A percentile compares a stretch with the other conserved stretches of the same genome.
Evolutionary conservation across 1,140 invertebrate species (phyloP).

Genomic region (Formica exsecta): DNA sequence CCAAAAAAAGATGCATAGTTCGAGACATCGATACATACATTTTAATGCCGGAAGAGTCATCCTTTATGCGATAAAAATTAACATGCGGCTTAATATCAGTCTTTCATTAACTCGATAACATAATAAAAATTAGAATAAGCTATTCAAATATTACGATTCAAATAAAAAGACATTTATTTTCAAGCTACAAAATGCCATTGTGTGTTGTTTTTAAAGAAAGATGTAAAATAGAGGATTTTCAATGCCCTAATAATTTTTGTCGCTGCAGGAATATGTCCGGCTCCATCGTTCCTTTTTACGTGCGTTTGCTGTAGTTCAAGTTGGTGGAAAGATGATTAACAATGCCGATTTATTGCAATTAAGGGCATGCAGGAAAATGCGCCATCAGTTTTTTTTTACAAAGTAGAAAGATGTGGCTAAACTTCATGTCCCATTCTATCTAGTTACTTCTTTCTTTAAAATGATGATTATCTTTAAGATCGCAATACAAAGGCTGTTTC

Average conservation of each 20-base stretch:
- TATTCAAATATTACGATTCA: neutral
- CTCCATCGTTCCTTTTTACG: constrained; percentile 46
- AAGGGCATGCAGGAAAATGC: neutral
- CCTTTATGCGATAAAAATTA: constrained; percentile 43
- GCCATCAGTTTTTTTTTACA: neutral
- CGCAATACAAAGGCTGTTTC: neutral
- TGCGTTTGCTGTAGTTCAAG: constrained; percentile 76
- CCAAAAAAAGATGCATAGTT: constrained; percentile 41
- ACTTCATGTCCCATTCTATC: neutral
- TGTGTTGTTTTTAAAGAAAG: neutral
- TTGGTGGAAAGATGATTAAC: constrained; percentile 71
- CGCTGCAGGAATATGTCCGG: constrained; percentile 43
- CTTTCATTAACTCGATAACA: constrained; percentile 11
- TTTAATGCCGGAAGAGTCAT: constrained; percentile 28
- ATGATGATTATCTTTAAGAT: constrained; percentile 17
- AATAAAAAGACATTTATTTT: neutral
- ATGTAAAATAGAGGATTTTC: constrained; percentile 17
- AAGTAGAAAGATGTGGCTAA: neutral
- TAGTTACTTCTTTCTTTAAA: neutral
- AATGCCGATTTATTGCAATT: constrained; percentile 42
- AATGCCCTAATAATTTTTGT: constrained; percentile 32
- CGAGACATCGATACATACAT: constrained; percentile 39
- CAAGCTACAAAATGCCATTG: neutral
- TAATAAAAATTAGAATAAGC: constrained; percentile 26
- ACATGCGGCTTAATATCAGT: constrained; percentile 11